Evolutionary conservation across 2,888 invertebrate species (phyloP), one percentile per base, ranked within the genome.

Genomic region (Morpho achilles): DNA sequence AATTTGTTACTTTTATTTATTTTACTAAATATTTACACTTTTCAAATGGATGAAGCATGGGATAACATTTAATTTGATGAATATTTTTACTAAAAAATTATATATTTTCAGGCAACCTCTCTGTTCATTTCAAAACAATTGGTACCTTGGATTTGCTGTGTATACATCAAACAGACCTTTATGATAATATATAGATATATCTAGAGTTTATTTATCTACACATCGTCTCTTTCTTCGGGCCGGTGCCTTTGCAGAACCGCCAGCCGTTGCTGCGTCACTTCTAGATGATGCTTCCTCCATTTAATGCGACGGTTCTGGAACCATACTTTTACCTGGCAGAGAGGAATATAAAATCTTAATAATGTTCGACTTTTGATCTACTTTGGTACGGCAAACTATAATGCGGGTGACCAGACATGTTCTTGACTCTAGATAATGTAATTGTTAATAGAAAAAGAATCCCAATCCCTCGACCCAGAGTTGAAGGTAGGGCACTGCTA

Each of bases 241-340:
- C 86, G 78, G 61, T 88, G 89, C 67, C 91, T 74, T 61, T 91
- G 89, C 7, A 91, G 73, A 0, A 93, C 84, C 0, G 92, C 96
- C 59, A 97, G 88, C 23, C 96, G 91, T 73, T 97, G 97, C 78
- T 97, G 97, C 45, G 98, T 97, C 71, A 97, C 93, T 77, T 98
- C 98, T 70, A 98, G 88, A 72, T 98, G 97, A 73, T 98, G 97
- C 76, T 99, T 99, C 53, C 98, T 92, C 98, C 98, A 98, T 90
- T 97, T 97, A 69, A 99, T 99, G 46, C 98, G 93, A 5, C 98
- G 92, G 79, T 98, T 98, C 85, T 98, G 98, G 82, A 97, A 97
- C 96, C 96, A 97, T 5, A 97, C 96, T 80, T 97, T 97, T 2
- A 96, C 96, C 94, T 96, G 91, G 3, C 62, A 60, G 10, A 45